Percentiles rank a stretch among this genome's conserved stretches.
phyloP scores from a whole-genome alignment of 2,888 invertebrate species.

The Corythucha ciliata region DNA sequence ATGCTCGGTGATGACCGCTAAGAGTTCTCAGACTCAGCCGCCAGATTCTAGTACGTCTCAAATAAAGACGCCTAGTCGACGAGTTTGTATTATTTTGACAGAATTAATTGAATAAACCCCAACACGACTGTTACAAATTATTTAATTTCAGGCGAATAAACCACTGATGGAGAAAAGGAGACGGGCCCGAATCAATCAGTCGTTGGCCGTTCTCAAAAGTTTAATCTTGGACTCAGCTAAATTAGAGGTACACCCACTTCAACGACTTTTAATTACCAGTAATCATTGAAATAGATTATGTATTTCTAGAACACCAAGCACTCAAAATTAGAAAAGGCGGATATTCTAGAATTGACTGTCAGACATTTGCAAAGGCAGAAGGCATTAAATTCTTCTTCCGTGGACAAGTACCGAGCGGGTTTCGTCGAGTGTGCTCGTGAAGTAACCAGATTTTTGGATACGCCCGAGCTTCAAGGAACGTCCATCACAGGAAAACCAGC shows the following conservation, averaged over 20 bases:
- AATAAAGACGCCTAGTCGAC: constrained; percentile 18
- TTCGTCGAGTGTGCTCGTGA: constrained; percentile 57
- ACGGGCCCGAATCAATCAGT: constrained; percentile 63
- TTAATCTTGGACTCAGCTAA: constrained; percentile 60
- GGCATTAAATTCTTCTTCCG: constrained; percentile 49
- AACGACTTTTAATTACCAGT: not conserved
- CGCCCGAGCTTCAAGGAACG: constrained; percentile 50
- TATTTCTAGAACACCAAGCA: constrained; percentile 57
- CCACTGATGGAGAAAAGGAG: constrained; percentile 69
- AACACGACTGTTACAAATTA: not conserved
- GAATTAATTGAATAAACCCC: not conserved
- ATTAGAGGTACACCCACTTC: constrained; percentile 33
- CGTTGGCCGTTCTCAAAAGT: constrained; percentile 60
- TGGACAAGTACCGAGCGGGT: constrained; percentile 57
- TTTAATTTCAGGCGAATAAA: constrained; percentile 56
- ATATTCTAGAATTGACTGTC: constrained; percentile 74
- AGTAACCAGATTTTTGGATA: constrained; percentile 51
- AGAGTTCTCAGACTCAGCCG: constrained; percentile 22
- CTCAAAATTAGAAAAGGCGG: constrained; percentile 75
- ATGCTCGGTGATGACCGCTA: constrained; percentile 24
- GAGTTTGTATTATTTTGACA: constrained; percentile 13
- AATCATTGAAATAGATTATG: not conserved
- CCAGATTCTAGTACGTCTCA: constrained; percentile 23
- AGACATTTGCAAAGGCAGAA: constrained; percentile 68
- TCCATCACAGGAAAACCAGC: constrained; percentile 26